These are phyloP conservation scores for Agrilus mali DNA, from an alignment of 2,888 invertebrate genomes.

Conservation along the genomic window DNA sequence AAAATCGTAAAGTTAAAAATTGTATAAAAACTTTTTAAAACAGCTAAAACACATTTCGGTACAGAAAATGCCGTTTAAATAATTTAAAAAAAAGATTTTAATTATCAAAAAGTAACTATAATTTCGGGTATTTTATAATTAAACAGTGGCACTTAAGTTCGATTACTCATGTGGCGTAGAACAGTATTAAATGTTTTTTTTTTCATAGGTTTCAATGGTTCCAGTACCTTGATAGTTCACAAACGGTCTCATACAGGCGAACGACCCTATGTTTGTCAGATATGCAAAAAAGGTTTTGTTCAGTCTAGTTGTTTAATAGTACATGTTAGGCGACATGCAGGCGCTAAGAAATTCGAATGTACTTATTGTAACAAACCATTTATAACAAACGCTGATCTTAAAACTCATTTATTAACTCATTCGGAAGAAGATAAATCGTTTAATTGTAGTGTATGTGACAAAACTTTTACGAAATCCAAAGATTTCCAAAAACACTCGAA, in stretches of 20 bases:
- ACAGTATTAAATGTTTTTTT: neutral
- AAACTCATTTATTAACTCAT: conserved; percentile 22
- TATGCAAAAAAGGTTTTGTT: conserved; percentile 30
- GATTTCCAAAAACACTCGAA: conserved; percentile 24
- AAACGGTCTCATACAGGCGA: conserved; percentile 32
- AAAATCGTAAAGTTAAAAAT: too few relatives aligned
- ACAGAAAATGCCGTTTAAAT: too few relatives aligned
- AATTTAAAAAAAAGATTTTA: too few relatives aligned
- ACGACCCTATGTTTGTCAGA: conserved; percentile 29
- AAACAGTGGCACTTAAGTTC: too few relatives aligned
- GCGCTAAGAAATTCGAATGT: conserved; percentile 21
- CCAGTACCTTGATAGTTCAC: conserved; percentile 31
- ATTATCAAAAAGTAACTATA: too few relatives aligned
- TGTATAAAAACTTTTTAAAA: too few relatives aligned
- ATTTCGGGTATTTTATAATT: too few relatives aligned
- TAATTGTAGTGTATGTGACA: conserved; percentile 23
- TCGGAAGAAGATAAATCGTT: conserved; percentile 19
- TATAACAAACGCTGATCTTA: conserved; percentile 23
- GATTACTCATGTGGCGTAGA: neutral
- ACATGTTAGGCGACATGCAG: conserved; percentile 33
- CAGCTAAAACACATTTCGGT: too few relatives aligned
- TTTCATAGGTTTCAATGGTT: conserved; percentile 31
- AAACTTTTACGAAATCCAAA: conserved; percentile 20
- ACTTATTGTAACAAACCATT: conserved; percentile 23
- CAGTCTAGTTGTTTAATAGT: conserved; percentile 33